Evolutionary conservation across 2,113 vertebrate species (phyloP).

Genomic region (Rhinichthys klamathensis): DNA sequence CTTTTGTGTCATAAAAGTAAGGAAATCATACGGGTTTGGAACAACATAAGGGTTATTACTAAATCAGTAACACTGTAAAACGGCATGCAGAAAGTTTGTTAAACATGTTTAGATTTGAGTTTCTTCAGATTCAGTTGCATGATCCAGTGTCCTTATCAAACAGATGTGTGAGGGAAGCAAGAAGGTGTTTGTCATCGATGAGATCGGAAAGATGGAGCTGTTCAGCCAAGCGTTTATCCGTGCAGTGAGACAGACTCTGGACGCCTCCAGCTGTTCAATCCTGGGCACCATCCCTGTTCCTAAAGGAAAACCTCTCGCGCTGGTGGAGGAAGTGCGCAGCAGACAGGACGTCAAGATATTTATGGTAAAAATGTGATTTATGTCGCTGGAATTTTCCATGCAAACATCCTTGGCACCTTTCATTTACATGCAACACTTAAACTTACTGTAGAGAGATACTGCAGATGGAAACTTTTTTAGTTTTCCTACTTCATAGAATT

Average conservation of each 20-base stretch:
- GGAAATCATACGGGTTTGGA: background rate
- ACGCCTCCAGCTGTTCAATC: conserved; percentile 70
- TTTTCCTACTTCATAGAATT: background rate
- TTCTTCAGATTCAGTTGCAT: background rate
- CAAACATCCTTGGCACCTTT: background rate
- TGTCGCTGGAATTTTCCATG: background rate
- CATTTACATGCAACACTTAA: background rate
- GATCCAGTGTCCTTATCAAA: background rate
- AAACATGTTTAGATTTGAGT: background rate
- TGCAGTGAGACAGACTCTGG: conserved; percentile 80
- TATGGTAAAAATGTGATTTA: conserved; percentile 78
- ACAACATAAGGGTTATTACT: background rate
- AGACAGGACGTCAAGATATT: conserved; percentile 86
- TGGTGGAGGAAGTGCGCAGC: conserved; percentile 90
- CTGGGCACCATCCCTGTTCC: conserved; percentile 91
- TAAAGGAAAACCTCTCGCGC: conserved; percentile 84
- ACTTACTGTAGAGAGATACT: background rate
- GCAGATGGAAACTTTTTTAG: background rate
- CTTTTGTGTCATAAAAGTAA: background rate
- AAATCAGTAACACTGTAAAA: background rate
- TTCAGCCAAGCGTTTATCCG: conserved; percentile 91
- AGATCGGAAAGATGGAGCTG: conserved; percentile 98
- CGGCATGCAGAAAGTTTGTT: background rate
- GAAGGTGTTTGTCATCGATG: conserved; percentile 87
- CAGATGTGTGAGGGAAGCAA: conserved; percentile 73